Base-by-base conservation (phyloP, 2,888 invertebrate species). In the Prosopocoilus inquinatus region DNA sequence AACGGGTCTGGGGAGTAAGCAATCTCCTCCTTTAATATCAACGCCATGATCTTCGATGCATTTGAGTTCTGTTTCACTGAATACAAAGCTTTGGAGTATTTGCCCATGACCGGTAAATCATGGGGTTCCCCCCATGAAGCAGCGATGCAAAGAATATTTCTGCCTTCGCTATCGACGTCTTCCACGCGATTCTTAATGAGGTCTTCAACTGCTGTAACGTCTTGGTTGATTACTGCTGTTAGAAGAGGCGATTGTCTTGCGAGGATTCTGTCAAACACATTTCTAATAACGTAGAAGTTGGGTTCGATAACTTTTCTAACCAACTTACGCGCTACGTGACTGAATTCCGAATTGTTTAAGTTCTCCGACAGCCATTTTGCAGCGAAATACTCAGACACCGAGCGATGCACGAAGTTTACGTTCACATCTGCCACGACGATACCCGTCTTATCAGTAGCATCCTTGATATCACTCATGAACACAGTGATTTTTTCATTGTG, bases 211-310 rank as follows among this genome's bases (percentile, higher is more conserved):
- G 5, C 9, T n/a, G 34, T 20, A 16, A 48, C 4, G 20, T 43
- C 34, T 5, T 39, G 48, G 41, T 48, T 57, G 11, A 57, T 57
- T 4, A 57, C 38, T 9, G 57, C 53, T 4, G 47, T 46, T 39
- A 53, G 52, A 12, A 53, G 20, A 1, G 45, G 48, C 5, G 38
- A 48, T 8, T 46, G 12, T 39, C 45, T 57, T 4, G 53, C 48
- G 2, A 57, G 11, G n/a, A 53, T 20, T 5, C 49, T 34, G 33
- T 53, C 53, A 12, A 57, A 57, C 2, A 57, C 44, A 15, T 55
- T 55, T n/a, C 51, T 39, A 13, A 55, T 45, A 9, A 50, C 49
- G 9, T 11, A 12, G 9, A 28, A 51, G 12, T 9, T 12, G 9
- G 55, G 47, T n/a, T 51, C 28, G 15, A 51, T 47, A 11, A 41